phyloP scores from a whole-genome alignment of 2,113 vertebrate genomes.

The Cervus canadensis region DNA sequence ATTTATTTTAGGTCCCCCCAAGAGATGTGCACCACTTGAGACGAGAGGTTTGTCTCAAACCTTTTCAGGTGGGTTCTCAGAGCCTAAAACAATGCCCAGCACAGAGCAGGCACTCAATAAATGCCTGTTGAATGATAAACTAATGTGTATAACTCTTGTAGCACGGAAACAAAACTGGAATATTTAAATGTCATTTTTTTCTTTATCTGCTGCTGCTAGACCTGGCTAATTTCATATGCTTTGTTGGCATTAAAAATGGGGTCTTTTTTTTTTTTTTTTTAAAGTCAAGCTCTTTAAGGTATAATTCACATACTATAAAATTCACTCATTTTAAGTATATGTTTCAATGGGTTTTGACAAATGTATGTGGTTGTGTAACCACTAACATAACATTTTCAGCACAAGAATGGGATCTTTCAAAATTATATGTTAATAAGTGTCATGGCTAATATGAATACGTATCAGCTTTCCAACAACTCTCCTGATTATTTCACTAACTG shows the following conservation, averaged over 20 bases:
- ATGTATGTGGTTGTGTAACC: not conserved
- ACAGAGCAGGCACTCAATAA: not conserved
- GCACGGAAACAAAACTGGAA: not conserved
- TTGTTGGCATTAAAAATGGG: not conserved
- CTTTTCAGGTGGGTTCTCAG: not conserved
- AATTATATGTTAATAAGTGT: not conserved
- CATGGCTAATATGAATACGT: not conserved
- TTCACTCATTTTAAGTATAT: not conserved
- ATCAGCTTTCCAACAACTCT: not conserved
- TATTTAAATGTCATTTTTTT: not conserved
- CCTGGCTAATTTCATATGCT: not conserved
- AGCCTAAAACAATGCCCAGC: not conserved
- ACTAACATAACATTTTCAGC: not conserved
- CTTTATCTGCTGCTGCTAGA: not conserved
- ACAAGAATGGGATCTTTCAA: not conserved
- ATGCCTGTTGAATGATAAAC: not conserved
- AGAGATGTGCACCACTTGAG: rapidly evolving
- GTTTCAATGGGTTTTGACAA: not conserved
- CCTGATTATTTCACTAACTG: not conserved
- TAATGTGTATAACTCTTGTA: not conserved
- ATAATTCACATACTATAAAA: not conserved
- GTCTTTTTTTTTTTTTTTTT: not conserved
- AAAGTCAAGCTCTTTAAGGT: not conserved
- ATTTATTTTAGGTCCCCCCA: not conserved
- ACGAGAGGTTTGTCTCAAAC: no score